Percentiles rank a stretch among this genome's conserved stretches.
Evolutionary conservation across 2,113 vertebrate genomes (phyloP).

Genomic region (Eulemur macaco): DNA sequence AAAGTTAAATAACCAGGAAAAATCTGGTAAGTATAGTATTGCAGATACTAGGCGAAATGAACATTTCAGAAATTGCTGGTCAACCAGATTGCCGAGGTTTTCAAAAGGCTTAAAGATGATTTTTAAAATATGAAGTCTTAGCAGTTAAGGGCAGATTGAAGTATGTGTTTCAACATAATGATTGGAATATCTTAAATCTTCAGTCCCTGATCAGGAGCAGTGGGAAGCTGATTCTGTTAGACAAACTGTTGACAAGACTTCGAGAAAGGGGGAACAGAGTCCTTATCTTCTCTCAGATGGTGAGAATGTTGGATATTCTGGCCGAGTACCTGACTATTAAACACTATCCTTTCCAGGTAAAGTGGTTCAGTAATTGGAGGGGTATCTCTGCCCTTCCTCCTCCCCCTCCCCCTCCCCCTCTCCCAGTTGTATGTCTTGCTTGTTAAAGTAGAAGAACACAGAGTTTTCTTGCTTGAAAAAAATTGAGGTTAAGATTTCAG

Average conservation of each 20-base stretch:
- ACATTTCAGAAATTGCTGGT: neutral
- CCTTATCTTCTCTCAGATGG: conserved; percentile 99
- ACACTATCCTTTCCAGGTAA: conserved; percentile 97
- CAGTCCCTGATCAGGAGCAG: conserved; percentile 94
- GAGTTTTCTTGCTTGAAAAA: neutral
- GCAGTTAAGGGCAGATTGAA: neutral
- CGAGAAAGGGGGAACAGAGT: conserved; percentile 95
- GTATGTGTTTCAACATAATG: conserved; percentile 21
- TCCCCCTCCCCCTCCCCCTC: neutral
- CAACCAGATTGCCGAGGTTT: neutral
- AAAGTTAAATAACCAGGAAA: neutral
- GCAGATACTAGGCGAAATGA: neutral
- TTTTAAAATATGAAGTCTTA: neutral
- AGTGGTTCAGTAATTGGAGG: neutral
- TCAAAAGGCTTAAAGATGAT: neutral
- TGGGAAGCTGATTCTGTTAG: conserved; percentile 96
- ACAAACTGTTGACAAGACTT: conserved; percentile 96
- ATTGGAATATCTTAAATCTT: conserved; percentile 65
- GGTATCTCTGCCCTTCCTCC: neutral
- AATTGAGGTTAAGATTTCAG: neutral
- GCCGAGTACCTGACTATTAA: conserved; percentile 96
- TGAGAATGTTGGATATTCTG: conserved; percentile 98
- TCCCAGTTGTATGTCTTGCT: neutral
- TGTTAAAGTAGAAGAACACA: neutral
- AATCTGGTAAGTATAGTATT: neutral